A percentile compares a stretch with the other conserved stretches of the same genome.
Evolutionary conservation across 30 jellyfish, hydroid and myxozoan genomes (phyloP).

Genomic region (Nemopilema nomurai): DNA sequence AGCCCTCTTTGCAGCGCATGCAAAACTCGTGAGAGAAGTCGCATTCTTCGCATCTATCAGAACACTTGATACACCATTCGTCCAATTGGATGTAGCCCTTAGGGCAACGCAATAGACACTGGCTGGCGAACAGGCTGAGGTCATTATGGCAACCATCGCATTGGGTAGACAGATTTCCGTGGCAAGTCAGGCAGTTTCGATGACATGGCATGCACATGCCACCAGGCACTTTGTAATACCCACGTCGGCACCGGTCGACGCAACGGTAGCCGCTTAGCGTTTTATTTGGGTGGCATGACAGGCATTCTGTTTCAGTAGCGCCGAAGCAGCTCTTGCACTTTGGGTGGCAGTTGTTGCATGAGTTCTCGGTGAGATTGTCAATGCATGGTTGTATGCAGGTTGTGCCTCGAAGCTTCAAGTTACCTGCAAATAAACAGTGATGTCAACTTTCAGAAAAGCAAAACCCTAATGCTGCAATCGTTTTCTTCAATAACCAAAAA

Average conservation of each 20-base stretch:
- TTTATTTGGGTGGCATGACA: conserved; percentile 68
- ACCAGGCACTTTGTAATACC: conserved; percentile 52
- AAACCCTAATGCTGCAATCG: too few species aligned
- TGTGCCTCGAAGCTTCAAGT: conserved; percentile 76
- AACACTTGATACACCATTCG: conserved; percentile 79
- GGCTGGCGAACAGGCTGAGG: conserved; percentile 36
- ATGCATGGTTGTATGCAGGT: conserved; percentile 93
- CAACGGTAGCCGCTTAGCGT: conserved; percentile 77
- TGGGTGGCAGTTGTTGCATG: conserved; percentile 85
- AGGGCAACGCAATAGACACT: conserved; percentile 69
- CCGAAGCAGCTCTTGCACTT: conserved; percentile 92
- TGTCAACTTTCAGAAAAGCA: too few species aligned
- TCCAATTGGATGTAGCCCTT: conserved; percentile 53
- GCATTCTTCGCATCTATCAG: conserved; percentile 78
- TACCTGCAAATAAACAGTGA: too few species aligned
- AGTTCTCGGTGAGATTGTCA: conserved; percentile 83
- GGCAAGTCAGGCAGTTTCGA: conserved; percentile 53
- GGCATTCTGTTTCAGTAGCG: conserved; percentile 73
- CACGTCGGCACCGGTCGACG: conserved; percentile 55
- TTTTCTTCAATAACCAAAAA: too few species aligned
- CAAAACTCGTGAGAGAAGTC: conserved; percentile 63
- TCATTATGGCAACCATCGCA: conserved; percentile 64
- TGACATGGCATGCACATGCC: conserved; percentile 76
- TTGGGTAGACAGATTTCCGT: conserved; percentile 38
- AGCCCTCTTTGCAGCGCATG: conserved; percentile 70